Percentiles rank a stretch among this genome's conserved stretches.
These are phyloP conservation scores for Chrysopa pallens DNA, from an alignment of 1,140 invertebrate genomes.

Conservation along the genomic window DNA sequence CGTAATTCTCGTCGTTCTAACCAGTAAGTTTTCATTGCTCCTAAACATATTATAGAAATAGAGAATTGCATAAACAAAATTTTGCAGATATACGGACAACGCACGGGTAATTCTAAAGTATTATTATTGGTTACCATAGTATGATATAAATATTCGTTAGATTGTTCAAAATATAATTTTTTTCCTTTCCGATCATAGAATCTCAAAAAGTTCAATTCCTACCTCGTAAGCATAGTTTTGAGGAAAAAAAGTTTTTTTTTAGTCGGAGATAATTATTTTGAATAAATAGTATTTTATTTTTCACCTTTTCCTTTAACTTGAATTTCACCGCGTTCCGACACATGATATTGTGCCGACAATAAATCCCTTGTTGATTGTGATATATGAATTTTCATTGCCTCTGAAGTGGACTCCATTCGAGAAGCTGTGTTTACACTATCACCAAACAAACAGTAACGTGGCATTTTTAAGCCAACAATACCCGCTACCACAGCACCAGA, in stretches of 20 bases:
- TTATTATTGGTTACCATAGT: too few relatives aligned
- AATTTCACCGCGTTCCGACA: conserved; percentile 65
- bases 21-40: conserved; percentile 89
- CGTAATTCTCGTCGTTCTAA: conserved; percentile 47
- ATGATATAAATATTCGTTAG: too few relatives aligned
- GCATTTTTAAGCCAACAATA: conserved; percentile 91
- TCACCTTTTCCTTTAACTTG: conserved; percentile 73
- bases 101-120: too few relatives aligned
- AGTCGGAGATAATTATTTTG: too few relatives aligned
- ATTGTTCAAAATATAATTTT: too few relatives aligned
- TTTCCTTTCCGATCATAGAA: too few relatives aligned
- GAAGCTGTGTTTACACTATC: conserved; percentile 86
- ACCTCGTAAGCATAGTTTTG: too few relatives aligned
- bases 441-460: conserved; percentile 83
- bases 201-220: too few relatives aligned
- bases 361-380: conserved; percentile 70
- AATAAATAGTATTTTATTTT: too few relatives aligned
- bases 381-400: conserved; percentile 88
- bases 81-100: too few relatives aligned
- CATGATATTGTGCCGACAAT: conserved; percentile 54
- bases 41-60: conserved; percentile 24
- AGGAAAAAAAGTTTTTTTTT: too few relatives aligned
- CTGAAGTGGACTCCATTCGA: conserved; percentile 79
- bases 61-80: too few relatives aligned
- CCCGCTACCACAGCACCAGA: conserved; percentile 85